A percentile compares a stretch with the other conserved stretches of the same genome.
These are phyloP conservation scores for Chamaea fasciata DNA, from an alignment of 2,113 vertebrate genomes.

Conservation along the genomic window DNA sequence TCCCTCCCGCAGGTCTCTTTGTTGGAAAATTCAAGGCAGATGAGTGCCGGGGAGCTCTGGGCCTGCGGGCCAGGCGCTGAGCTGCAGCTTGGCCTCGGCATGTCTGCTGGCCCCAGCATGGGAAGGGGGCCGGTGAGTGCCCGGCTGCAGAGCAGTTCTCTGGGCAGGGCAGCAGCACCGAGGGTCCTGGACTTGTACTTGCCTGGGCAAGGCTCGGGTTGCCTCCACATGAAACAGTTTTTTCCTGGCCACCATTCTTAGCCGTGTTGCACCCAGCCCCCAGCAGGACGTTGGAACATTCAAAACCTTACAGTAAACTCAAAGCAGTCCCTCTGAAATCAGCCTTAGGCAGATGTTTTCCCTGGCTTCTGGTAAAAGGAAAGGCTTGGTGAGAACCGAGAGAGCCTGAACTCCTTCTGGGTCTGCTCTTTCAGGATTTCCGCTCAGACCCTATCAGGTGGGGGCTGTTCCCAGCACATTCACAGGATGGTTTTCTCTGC, in stretches of 20 bases:
- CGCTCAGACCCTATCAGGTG: neutral
- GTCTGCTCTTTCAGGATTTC: neutral
- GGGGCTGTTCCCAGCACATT: neutral
- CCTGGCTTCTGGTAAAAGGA: neutral
- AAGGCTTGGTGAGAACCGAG: neutral
- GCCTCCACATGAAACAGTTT: neutral
- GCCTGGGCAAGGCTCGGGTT: neutral
- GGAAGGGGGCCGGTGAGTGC: rapidly evolving
- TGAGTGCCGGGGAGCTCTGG: neutral
- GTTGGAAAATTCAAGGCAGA: constrained; percentile 54
- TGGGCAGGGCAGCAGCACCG: rapidly evolving
- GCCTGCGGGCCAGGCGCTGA: neutral
- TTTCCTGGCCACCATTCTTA: neutral
- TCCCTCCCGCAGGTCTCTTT: constrained; percentile 50
- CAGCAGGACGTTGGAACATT: neutral
- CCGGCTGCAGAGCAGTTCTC: rapidly evolving
- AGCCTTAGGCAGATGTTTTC: constrained; percentile 7
- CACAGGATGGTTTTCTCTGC: neutral
- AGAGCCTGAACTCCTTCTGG: neutral
- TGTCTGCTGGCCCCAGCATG: neutral
- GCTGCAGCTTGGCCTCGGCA: neutral
- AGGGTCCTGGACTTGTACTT: rapidly evolving
- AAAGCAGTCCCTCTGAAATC: neutral
- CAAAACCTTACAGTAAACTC: neutral
- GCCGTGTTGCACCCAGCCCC: neutral